phyloP scores from a whole-genome alignment of 2,888 invertebrate genomes.

The Lysandra coridon region DNA sequence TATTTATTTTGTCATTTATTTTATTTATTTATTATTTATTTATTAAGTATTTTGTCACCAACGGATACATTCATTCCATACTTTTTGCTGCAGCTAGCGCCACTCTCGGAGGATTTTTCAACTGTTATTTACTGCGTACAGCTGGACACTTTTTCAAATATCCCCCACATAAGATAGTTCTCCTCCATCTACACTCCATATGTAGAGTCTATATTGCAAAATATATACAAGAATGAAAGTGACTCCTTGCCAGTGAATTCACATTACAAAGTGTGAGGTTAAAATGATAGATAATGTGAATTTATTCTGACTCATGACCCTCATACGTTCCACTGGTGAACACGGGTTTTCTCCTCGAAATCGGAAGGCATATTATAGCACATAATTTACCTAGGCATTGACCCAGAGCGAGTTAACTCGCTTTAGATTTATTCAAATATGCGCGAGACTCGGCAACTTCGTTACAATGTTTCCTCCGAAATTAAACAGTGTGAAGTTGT shows the following conservation, averaged over 20 bases:
- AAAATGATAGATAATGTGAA: constrained; percentile 14
- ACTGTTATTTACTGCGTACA: too few relatives aligned
- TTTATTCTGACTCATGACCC: constrained; percentile 16
- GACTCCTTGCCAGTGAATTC: background rate
- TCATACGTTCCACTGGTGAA: constrained; percentile 10
- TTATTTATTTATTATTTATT: too few relatives aligned
- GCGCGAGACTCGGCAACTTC: background rate
- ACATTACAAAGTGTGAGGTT: background rate
- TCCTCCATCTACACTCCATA: too few relatives aligned
- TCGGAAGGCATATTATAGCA: constrained; percentile 12
- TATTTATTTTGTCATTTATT: too few relatives aligned
- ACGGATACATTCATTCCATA: too few relatives aligned
- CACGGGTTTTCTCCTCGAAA: constrained; percentile 4
- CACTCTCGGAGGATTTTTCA: too few relatives aligned
- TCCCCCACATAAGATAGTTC: too few relatives aligned
- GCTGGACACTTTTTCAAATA: too few relatives aligned
- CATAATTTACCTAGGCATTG: constrained; percentile 19
- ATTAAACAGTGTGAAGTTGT: background rate
- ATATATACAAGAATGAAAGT: background rate
- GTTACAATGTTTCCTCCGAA: constrained; percentile 1
- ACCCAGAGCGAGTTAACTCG: constrained; percentile 12
- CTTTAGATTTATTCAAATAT: constrained; percentile 19
- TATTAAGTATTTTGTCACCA: too few relatives aligned
- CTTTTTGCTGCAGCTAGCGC: too few relatives aligned
- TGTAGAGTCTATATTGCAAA: too few relatives aligned